These are phyloP conservation scores for Harmothoe impar DNA, from an alignment of 2,888 invertebrate species.

Conservation along the genomic window DNA sequence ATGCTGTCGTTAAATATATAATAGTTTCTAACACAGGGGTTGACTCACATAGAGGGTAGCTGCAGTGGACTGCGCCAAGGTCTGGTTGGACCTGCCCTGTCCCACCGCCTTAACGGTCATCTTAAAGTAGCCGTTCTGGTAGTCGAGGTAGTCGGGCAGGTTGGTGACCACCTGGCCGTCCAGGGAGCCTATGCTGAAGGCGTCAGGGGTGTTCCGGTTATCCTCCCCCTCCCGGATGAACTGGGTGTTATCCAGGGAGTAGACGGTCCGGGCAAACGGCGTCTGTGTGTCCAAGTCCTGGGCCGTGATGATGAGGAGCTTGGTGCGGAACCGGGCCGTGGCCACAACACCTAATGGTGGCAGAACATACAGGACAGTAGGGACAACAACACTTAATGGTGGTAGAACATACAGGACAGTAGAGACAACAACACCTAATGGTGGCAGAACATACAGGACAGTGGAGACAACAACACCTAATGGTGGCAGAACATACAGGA, in stretches of 20 bases:
- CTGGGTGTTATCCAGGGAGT: neutral
- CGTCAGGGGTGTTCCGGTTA: neutral
- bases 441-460: too few species aligned
- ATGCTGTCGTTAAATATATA: too few species aligned
- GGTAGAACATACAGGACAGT: too few species aligned
- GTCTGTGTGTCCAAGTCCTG: neutral
- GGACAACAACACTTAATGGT: too few species aligned
- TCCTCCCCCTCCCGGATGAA: neutral
- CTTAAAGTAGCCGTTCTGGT: constrained; percentile 60
- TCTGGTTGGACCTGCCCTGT: neutral
- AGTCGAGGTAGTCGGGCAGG: constrained; percentile 54
- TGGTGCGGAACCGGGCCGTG: neutral
- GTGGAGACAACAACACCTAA: too few species aligned
- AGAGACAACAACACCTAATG: too few species aligned
- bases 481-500: too few species aligned
- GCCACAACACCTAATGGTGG: constrained; percentile 5
- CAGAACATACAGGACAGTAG: neutral
- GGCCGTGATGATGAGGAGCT: neutral
- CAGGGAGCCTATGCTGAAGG: constrained; percentile 46
- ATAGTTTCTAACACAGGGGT: neutral
- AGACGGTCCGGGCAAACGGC: neutral
- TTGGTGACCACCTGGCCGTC: constrained; percentile 56
- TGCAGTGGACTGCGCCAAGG: neutral
- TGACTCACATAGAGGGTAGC: constrained; percentile 18
- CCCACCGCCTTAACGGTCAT: constrained; percentile 58